Percentiles rank a stretch among this genome's conserved stretches.
These are phyloP conservation scores for Oncorhynchus masou DNA, from an alignment of 2,113 vertebrate genomes.

Conservation along the genomic window DNA sequence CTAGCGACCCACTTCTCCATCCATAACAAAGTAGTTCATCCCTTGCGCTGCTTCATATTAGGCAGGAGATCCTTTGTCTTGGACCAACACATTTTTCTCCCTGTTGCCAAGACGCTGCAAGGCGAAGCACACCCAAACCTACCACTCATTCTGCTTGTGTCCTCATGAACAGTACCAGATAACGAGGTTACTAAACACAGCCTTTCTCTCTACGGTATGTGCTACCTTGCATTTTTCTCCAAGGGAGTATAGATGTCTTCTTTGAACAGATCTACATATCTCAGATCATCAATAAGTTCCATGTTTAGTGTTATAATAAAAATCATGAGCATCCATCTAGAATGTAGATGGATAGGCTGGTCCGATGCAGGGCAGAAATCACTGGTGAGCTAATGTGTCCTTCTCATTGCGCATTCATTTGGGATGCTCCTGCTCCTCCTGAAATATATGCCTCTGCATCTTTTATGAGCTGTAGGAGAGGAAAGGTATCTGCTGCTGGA, in stretches of 20 bases:
- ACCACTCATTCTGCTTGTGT: conserved; percentile 4
- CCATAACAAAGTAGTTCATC: background rate
- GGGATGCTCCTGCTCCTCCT: conserved; percentile 20
- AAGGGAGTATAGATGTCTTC: conserved; percentile 51
- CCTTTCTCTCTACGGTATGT: background rate
- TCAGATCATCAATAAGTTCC: conserved; percentile 44
- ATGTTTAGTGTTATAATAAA: conserved; percentile 55
- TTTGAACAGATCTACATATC: conserved; percentile 37
- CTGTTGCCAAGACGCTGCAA: background rate
- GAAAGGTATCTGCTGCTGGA: conserved; percentile 29
- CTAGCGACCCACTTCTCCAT: conserved; percentile 61
- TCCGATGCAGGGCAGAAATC: conserved; percentile 23
- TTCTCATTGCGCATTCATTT: conserved; percentile 30
- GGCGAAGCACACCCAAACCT: conserved; percentile 18
- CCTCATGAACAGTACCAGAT: background rate
- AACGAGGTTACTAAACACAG: no score
- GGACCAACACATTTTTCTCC: background rate
- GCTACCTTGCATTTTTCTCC: conserved; percentile 16
- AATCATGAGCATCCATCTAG: conserved; percentile 7
- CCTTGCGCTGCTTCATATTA: conserved; percentile 8
- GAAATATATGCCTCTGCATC: conserved; percentile 33
- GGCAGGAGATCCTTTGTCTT: background rate
- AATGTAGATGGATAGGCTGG: background rate
- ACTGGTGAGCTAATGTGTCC: conserved; percentile 42
- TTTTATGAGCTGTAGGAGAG: conserved; percentile 38